These are phyloP conservation scores for Pelodytes ibericus DNA, from an alignment of 2,797 vertebrate species.

Conservation along the genomic window DNA sequence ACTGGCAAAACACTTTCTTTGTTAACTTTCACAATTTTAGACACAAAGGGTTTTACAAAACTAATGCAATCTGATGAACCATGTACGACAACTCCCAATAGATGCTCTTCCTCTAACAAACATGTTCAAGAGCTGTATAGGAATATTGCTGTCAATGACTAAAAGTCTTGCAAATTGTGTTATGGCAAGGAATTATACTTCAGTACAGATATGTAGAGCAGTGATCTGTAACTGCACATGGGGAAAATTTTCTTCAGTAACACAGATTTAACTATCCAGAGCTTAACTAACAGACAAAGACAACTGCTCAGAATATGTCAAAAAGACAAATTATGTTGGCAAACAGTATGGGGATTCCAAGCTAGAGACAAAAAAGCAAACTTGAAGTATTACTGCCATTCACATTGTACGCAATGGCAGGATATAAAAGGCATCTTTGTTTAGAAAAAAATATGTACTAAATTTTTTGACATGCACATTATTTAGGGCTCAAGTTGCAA, in stretches of 20 bases:
- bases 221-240: background rate
- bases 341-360: background rate
- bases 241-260: background rate
- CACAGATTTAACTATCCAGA: background rate
- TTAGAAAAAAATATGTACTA: too few relatives aligned
- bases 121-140: background rate
- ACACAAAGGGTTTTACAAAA: background rate
- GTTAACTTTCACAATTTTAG: background rate
- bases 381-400: too few relatives aligned
- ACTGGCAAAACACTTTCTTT: background rate
- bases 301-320: background rate
- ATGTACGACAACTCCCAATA: background rate
- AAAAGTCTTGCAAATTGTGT: background rate
- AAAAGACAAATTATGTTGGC: background rate
- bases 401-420: too few relatives aligned
- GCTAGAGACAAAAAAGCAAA: too few relatives aligned
- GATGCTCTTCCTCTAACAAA: background rate
- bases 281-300: background rate
- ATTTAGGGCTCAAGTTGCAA: too few relatives aligned
- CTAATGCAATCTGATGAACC: background rate
- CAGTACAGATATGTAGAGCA: background rate
- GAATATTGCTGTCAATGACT: slow-evolving; percentile 3
- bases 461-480: too few relatives aligned
- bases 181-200: background rate
- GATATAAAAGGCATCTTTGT: too few relatives aligned